phyloP scores from a whole-genome alignment of 2,888 invertebrate genomes.

The Agrochola lota region DNA sequence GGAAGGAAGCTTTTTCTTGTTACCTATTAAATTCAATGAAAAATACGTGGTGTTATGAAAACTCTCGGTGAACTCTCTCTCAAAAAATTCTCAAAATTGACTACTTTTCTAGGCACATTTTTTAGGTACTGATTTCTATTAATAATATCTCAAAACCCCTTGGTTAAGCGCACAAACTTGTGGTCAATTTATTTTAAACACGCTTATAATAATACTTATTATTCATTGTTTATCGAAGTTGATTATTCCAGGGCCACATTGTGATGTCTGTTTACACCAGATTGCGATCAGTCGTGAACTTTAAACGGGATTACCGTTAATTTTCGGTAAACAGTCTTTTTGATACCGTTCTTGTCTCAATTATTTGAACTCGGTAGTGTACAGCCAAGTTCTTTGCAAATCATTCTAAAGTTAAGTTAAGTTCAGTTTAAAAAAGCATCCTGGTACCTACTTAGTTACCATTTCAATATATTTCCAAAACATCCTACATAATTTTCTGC shows the following conservation, averaged over 20 bases:
- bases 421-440: neutral
- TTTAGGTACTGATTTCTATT: neutral
- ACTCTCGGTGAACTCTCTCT: neutral
- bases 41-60: neutral
- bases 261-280: conserved; percentile 25
- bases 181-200: neutral
- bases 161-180: neutral
- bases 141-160: neutral
- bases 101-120: neutral
- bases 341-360: conserved; percentile 12
- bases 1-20: too few relatives aligned
- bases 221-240: neutral
- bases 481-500: neutral
- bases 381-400: conserved; percentile 18
- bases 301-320: conserved; percentile 27
- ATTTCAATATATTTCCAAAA: neutral
- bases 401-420: neutral
- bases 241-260: conserved; percentile 29
- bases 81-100: neutral
- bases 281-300: conserved; percentile 59
- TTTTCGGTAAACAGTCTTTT: neutral
- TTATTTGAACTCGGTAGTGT: conserved; percentile 18
- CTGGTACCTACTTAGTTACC: neutral
- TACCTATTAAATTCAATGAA: neutral
- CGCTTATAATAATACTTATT: neutral